Evolutionary conservation across 1,140 invertebrate genomes (phyloP).

Genomic region (Drosophila sp.): DNA sequence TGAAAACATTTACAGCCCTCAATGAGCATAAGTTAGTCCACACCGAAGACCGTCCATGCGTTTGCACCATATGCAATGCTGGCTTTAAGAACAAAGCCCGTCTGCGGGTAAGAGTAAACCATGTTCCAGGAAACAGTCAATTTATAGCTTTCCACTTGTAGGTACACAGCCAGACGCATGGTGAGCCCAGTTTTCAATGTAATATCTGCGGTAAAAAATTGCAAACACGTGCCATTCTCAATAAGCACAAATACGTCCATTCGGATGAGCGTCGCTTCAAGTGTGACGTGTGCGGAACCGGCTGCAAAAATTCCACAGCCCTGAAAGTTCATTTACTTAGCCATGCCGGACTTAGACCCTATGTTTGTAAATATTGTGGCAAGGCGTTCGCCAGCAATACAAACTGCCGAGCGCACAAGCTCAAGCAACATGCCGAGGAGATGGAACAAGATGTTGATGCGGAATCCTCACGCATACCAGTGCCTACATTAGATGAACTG

Average conservation of each 20-base stretch:
- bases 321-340: constrained; percentile 83
- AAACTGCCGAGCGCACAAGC: constrained; percentile 84
- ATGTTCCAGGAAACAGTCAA: no score
- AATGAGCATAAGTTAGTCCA: constrained; percentile 84
- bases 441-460: constrained; percentile 24
- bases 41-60: constrained; percentile 65
- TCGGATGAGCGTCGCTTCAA: constrained; percentile 81
- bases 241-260: constrained; percentile 84
- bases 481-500: constrained; percentile 75
- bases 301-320: constrained; percentile 77
- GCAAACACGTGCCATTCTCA: constrained; percentile 83
- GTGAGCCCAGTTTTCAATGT: constrained; percentile 82
- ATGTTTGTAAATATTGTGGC: constrained; percentile 83
- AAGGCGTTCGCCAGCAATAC: constrained; percentile 83
- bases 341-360: constrained; percentile 83
- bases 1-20: constrained; percentile 83
- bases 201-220: constrained; percentile 83
- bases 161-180: constrained; percentile 79
- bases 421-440: constrained; percentile 82
- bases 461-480: constrained; percentile 55
- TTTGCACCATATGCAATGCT: constrained; percentile 47
- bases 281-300: constrained; percentile 75
- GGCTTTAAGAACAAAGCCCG: constrained; percentile 57
- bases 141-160: not conserved
- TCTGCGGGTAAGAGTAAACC: constrained; percentile 32